Percentiles rank a stretch among this genome's conserved stretches.
Conservation (phyloP, 2,113 vertebrate species). For the Xerus inauris region DNA sequence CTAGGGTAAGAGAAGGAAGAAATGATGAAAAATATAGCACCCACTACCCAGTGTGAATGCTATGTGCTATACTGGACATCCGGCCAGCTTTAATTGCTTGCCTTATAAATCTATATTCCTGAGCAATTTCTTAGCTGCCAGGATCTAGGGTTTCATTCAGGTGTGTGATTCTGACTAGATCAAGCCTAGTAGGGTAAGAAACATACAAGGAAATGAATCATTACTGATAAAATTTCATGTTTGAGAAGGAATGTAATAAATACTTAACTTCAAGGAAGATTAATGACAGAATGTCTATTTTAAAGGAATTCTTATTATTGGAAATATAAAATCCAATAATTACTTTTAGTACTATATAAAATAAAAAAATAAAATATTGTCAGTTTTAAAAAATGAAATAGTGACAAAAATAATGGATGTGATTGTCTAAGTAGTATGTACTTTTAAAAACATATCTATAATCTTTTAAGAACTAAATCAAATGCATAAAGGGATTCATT, state of each 20-base stretch:
- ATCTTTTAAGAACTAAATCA: background rate
- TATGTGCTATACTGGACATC: background rate
- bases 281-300: conserved; percentile 26
- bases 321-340: conserved; percentile 12
- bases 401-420: background rate
- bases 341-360: background rate
- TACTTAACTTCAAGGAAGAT: conserved; percentile 30
- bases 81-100: conserved; percentile 61
- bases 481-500: background rate
- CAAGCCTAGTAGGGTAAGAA: background rate
- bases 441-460: background rate
- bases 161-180: conserved; percentile 43
- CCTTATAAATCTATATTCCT: conserved; percentile 61
- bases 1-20: background rate
- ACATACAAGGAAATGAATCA: conserved; percentile 35
- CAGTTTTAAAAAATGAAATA: background rate
- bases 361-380: background rate
- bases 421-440: conserved; percentile 5
- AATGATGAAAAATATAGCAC: conserved; percentile 38
- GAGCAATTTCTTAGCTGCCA: conserved; percentile 1
- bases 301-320: background rate
- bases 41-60: background rate
- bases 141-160: conserved; percentile 45
- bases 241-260: conserved; percentile 6
- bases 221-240: background rate